Base-by-base conservation (phyloP, 2,888 invertebrate species). In the Epistrophe eligans region DNA sequence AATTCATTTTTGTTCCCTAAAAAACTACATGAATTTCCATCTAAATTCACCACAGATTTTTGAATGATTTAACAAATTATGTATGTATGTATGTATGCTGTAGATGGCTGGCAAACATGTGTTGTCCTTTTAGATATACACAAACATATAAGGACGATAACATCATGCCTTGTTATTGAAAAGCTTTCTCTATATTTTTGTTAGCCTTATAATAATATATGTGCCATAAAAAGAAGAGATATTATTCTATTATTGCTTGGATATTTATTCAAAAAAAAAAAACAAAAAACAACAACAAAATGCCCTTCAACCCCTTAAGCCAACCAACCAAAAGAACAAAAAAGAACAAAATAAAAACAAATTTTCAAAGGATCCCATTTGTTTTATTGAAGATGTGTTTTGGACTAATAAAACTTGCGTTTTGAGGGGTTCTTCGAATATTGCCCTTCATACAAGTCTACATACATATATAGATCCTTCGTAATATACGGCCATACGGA, bases 331-430 rank as follows among this genome's bases (percentile, higher is more conserved):
- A 64, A 17, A 15, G 48, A 15, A 64, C 45, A n/a, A 11, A 19
- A 32, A 52, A 35, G 24, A 10, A 66, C 24, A 24, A 24, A 24
- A 24, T 24, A 24, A 80, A 70, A 82, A 72, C 70, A 82, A 82
- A 82, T 85, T 85, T 77, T 62, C 77, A 7, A 82, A 85, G 73
- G 77, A 82, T 77, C 70, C 62, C 70, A n/a, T 77, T 85, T 85
- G 73, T 79, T 85, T 79, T 82, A 74, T 79, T 71, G 74, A 64
- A 66, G 77, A 74, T 71, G 79, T 82, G 55, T 79, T 82, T 85
- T 82, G 82, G 32, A 85, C 77, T 79, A 84, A 66, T 24, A 80
- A 52, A 81, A 55, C 15, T 55, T 70, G 55, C 9, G 15, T 40
- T 70, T n/a, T 70, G 24, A 19, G 19, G 55, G 55, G 10, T 40